A percentile compares a stretch with the other conserved stretches of the same genome.
Conservation (phyloP, 2,888 invertebrate species). For the Amorpha juglandis region DNA sequence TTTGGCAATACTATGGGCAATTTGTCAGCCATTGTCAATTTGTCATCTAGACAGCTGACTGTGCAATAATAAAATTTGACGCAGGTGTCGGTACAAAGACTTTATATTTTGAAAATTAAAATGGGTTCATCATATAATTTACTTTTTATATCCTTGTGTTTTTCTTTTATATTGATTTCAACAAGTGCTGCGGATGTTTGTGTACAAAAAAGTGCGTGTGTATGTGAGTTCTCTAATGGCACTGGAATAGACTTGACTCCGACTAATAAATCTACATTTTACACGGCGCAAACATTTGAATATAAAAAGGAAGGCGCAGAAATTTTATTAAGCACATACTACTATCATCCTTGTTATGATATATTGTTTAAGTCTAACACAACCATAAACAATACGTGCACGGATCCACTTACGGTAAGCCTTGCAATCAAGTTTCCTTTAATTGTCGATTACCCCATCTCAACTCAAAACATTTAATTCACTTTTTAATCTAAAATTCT, state of each 20-base stretch:
- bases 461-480: neutral
- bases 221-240: conserved; percentile 76
- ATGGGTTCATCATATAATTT: conserved; percentile 46
- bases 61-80: conserved; percentile 12
- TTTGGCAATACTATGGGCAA: too few species aligned
- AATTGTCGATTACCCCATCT: neutral
- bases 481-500: too few species aligned
- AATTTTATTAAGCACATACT: conserved; percentile 62
- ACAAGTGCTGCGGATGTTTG: conserved; percentile 59
- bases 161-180: conserved; percentile 41
- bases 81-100: conserved; percentile 21
- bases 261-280: conserved; percentile 57
- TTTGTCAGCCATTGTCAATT: too few species aligned
- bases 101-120: conserved; percentile 23
- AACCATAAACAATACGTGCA: conserved; percentile 50
- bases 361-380: conserved; percentile 43
- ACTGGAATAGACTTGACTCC: conserved; percentile 76
- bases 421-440: conserved; percentile 31
- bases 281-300: conserved; percentile 53
- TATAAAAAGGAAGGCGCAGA: conserved; percentile 46
- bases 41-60: conserved; percentile 22
- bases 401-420: conserved; percentile 62
- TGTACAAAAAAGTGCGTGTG: conserved; percentile 64
- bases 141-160: conserved; percentile 42
- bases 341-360: conserved; percentile 74